These are phyloP conservation scores for Tipula unca DNA, from an alignment of 2,888 invertebrate species.

Conservation along the genomic window DNA sequence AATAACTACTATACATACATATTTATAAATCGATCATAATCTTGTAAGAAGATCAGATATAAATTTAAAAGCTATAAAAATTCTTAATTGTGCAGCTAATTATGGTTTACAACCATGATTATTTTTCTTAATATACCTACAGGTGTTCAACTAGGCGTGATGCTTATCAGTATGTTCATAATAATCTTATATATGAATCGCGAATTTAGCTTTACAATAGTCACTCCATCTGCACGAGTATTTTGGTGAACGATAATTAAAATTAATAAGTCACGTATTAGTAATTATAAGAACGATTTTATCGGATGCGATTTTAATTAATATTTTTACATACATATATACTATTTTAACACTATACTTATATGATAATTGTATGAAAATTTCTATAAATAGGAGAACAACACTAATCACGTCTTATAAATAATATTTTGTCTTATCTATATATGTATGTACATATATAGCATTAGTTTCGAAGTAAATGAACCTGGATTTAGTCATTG, in stretches of 20 bases:
- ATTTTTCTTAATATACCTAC: background rate
- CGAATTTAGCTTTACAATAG: background rate
- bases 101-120: background rate
- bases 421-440: background rate
- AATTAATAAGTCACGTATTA: background rate
- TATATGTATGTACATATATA: too few relatives aligned
- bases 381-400: background rate
- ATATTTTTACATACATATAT: too few relatives aligned
- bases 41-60: background rate
- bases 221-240: too few relatives aligned
- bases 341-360: too few relatives aligned
- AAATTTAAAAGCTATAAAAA: background rate
- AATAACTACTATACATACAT: too few relatives aligned
- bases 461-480: background rate
- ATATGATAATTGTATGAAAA: too few relatives aligned
- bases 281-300: background rate
- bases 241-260: too few relatives aligned
- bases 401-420: background rate
- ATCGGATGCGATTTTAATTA: too few relatives aligned
- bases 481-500: background rate
- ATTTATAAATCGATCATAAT: background rate
- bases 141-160: too few relatives aligned
- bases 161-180: background rate
- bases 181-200: background rate
- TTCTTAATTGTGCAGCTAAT: background rate